These are phyloP conservation scores for Agonopterix arenella DNA, from an alignment of 2,888 invertebrate genomes.

Conservation along the genomic window DNA sequence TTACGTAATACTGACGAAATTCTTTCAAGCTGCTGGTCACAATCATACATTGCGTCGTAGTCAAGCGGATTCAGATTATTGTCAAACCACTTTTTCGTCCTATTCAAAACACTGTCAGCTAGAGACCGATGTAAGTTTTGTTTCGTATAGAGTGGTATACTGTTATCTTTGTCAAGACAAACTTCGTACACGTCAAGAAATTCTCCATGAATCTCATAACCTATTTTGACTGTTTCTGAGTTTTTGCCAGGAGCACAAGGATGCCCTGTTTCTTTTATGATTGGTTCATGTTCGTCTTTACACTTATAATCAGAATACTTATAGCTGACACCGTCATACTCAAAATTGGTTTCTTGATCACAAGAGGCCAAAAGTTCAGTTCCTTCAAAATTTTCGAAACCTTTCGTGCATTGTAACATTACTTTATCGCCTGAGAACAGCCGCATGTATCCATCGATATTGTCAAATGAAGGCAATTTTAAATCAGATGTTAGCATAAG, in stretches of 20 bases:
- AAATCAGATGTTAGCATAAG: conserved; percentile 18
- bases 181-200: conserved; percentile 33
- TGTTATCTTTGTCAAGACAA: conserved; percentile 28
- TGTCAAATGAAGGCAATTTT: conserved; percentile 18
- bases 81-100: conserved; percentile 20
- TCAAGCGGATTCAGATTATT: conserved; percentile 18
- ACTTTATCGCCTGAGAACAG: conserved; percentile 22
- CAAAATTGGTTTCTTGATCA: conserved; percentile 20
- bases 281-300: conserved; percentile 19
- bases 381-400: conserved; percentile 17
- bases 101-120: conserved; percentile 13
- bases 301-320: conserved; percentile 35
- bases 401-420: conserved; percentile 28
- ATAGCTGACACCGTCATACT: conserved; percentile 16
- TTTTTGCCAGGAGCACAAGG: conserved; percentile 18
- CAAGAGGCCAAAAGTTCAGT: conserved; percentile 24
- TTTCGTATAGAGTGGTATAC: conserved; percentile 29
- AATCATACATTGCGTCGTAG: conserved; percentile 31
- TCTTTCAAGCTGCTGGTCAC: conserved; percentile 19
- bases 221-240: conserved; percentile 28
- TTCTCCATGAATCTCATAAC: conserved; percentile 15
- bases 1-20: conserved; percentile 17
- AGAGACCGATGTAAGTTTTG: conserved; percentile 18
- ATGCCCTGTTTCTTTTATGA: conserved; percentile 13
- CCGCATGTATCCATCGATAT: conserved; percentile 18